Base-by-base conservation (phyloP, 2,888 invertebrate species). In the Poecilobothrus nobilitatus region DNA sequence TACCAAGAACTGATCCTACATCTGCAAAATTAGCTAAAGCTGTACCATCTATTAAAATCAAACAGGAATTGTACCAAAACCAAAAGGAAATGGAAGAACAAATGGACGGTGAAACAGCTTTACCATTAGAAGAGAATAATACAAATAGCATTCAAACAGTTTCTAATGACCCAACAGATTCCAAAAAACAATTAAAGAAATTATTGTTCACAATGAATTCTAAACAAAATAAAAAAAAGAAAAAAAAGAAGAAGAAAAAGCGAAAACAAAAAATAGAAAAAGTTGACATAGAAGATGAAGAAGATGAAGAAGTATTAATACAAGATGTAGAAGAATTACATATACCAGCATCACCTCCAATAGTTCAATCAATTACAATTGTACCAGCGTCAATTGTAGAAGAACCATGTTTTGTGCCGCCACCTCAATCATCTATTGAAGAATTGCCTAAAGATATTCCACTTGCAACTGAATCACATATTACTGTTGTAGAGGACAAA, bases 1-100 rank as follows among this genome's bases (percentile, higher is more conserved):
- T 90, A 82, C 92, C 92, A 75, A 86, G 90, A 75, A 92, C 92
- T 67, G 89, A 89, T 79, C 78, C 79, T 66, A 74, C 79, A 61
- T 76, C 79, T 66, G 78, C 79, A 37, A 74, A 78, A 22, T 75
- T 80, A 66, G 76, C 78, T 15, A 81, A 80, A 72, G 76, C 74
- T 74, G 71, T 77, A 75, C 83, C 82, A 74, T 76, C 81, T 76
- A 78, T 81, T 76, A 79, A 78, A 73, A 81, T 81, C 69, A 80
- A 81, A 71, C 78, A 76, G 10, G 80, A 81, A 73, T 73, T 71
- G 41, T 68, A 76, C 71, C 20, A 74, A 9, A 68, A 70, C 44
- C 68, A 67, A 63, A 71, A 71, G 7, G 70, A 71, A 66, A 69
- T 67, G 61, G 37, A 68, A 15, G 63, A 61, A 63, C 64, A 53